Conservation (phyloP, 2,113 vertebrate genomes). For the Crypturellus undulatus region DNA sequence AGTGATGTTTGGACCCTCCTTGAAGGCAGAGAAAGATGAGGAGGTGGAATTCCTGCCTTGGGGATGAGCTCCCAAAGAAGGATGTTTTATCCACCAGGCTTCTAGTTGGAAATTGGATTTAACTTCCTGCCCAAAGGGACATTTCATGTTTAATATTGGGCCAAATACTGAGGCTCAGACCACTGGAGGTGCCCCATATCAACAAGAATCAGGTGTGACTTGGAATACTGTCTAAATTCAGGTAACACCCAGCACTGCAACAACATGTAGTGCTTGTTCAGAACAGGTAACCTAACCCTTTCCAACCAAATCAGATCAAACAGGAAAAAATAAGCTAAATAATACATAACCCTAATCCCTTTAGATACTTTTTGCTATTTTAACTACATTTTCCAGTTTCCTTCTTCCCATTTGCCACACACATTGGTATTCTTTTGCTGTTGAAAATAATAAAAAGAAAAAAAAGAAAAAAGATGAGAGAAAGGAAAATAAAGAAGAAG, state of each 20-base stretch:
- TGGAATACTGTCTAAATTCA: background rate
- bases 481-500: background rate
- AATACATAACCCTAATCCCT: background rate
- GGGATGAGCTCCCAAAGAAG: background rate
- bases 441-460: background rate
- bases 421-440: background rate
- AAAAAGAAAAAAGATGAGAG: background rate
- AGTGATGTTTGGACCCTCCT: background rate
- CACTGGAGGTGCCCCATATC: background rate
- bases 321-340: background rate
- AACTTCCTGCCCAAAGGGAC: background rate
- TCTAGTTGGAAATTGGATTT: background rate
- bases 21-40: background rate
- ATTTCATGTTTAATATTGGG: background rate
- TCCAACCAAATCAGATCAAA: background rate
- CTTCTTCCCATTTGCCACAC: background rate
- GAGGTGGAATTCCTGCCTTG: background rate
- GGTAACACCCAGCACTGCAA: background rate
- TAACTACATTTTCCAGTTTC: background rate
- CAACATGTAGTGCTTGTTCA: background rate
- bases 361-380: background rate
- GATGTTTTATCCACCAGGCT: fast-evolving
- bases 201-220: background rate
- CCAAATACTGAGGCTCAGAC: background rate
- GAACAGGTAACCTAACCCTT: background rate